Evolutionary conservation across 35 echinoderm and acorn worm species (phyloP).

Genomic region (Hemicentrotus pulcherrimus): DNA sequence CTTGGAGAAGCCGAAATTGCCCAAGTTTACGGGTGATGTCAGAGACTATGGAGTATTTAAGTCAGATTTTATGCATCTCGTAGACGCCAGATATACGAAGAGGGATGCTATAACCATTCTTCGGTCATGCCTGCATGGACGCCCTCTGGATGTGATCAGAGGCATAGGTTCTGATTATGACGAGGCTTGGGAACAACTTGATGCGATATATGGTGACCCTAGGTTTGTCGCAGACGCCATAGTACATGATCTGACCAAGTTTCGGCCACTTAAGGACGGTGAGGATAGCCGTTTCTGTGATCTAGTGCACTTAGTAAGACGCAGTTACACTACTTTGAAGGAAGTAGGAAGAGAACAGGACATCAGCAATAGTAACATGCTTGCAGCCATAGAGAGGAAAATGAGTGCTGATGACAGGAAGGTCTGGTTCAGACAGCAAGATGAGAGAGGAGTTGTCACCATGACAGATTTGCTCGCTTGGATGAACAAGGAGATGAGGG

Average conservation of each 20-base stretch:
- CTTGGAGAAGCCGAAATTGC: too few relatives aligned
- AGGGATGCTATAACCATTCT: too few relatives aligned
- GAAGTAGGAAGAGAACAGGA: conserved; percentile 30
- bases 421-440: conserved; percentile 23
- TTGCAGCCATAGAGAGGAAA: conserved; percentile 30
- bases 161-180: conserved; percentile 34
- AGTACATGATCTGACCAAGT: background rate
- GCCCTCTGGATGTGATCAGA: too few relatives aligned
- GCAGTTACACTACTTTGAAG: conserved; percentile 55
- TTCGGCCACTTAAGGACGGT: background rate
- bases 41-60: too few relatives aligned
- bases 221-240: conserved; percentile 57
- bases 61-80: too few relatives aligned
- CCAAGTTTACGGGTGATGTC: too few relatives aligned
- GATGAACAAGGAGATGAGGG: conserved; percentile 61
- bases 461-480: conserved; percentile 30
- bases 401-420: conserved; percentile 48
- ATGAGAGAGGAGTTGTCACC: conserved; percentile 7
- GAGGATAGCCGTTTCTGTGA: conserved; percentile 62
- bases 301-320: conserved; percentile 13
- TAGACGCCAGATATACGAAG: too few relatives aligned
- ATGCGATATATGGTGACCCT: conserved; percentile 57
- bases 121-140: too few relatives aligned
- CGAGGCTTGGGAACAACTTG: conserved; percentile 44
- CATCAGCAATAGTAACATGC: background rate